Evolutionary conservation across 2,888 invertebrate species (phyloP).

Genomic region (Melolontha melolontha): DNA sequence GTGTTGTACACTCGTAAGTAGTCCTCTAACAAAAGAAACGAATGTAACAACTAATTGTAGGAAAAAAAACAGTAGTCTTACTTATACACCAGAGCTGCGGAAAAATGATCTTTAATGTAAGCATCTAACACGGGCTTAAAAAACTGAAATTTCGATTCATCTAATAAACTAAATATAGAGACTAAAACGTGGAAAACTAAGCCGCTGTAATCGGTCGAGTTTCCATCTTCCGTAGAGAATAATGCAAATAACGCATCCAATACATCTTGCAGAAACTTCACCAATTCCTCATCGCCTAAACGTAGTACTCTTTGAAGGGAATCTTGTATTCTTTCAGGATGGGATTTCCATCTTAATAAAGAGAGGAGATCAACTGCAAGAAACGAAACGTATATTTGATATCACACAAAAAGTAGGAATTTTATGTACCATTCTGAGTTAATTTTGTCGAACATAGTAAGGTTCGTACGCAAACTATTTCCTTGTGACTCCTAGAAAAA

Average conservation of each 20-base stretch:
- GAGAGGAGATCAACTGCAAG: slow-evolving; percentile 84
- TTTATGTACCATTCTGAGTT: slow-evolving; percentile 85
- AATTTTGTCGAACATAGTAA: slow-evolving; percentile 95
- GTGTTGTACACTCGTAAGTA: slow-evolving; percentile 90
- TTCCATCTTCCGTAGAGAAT: slow-evolving; percentile 93
- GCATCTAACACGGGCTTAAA: slow-evolving; percentile 95
- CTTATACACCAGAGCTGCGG: slow-evolving; percentile 95
- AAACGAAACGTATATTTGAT: neutral
- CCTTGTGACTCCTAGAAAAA: slow-evolving; percentile 86
- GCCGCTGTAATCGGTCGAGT: slow-evolving; percentile 88
- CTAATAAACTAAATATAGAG: slow-evolving; percentile 89
- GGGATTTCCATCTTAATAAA: slow-evolving; percentile 90
- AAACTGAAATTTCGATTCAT: slow-evolving; percentile 92
- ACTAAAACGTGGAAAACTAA: slow-evolving; percentile 93
- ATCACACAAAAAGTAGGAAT: neutral
- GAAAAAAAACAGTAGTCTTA: slow-evolving; percentile 63
- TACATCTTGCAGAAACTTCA: slow-evolving; percentile 95
- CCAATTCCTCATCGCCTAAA: slow-evolving; percentile 90
- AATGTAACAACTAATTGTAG: slow-evolving; percentile 8
- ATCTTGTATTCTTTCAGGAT: slow-evolving; percentile 88
- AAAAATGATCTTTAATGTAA: slow-evolving; percentile 94
- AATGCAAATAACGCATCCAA: slow-evolving; percentile 93
- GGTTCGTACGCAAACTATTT: slow-evolving; percentile 84
- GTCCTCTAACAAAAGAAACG: slow-evolving; percentile 71
- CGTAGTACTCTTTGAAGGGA: slow-evolving; percentile 84